These are phyloP conservation scores for Nomia melanderi DNA, from an alignment of 1,140 invertebrate genomes.

Conservation along the genomic window DNA sequence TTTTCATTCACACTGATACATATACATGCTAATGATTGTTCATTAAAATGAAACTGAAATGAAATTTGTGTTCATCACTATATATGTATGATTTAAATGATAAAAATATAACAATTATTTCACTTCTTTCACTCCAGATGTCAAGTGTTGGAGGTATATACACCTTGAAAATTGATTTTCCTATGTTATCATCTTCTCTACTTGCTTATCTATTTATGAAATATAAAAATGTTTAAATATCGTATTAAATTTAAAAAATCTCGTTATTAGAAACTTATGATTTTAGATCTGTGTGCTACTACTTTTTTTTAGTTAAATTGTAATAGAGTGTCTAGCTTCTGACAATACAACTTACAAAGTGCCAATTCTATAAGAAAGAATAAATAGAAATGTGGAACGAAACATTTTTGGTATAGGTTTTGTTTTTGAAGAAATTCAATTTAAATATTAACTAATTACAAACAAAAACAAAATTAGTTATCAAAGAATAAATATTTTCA, in stretches of 20 bases:
- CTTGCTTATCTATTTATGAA: not conserved
- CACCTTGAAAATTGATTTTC: slow-evolving; percentile 13
- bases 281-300: not conserved
- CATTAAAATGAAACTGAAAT: slow-evolving; percentile 17
- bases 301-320: not conserved
- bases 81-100: slow-evolving; percentile 17
- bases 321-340: not conserved
- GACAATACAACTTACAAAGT: not conserved
- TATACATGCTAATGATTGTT: not conserved
- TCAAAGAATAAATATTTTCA: not conserved
- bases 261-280: not conserved
- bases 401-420: not conserved
- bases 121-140: not conserved
- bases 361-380: not conserved
- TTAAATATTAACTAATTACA: not conserved
- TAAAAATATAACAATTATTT: slow-evolving; percentile 3
- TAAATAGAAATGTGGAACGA: not conserved
- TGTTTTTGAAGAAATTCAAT: not conserved
- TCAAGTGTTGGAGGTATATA: slow-evolving; percentile 32
- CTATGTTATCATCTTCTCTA: not conserved
- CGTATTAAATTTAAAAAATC: not conserved
- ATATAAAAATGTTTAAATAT: slow-evolving; percentile 25
- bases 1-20: slow-evolving; percentile 2
- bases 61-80: slow-evolving; percentile 1
- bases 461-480: not conserved